These are phyloP conservation scores for Drosophila chauvacae DNA, from an alignment of 1,140 invertebrate species.

Conservation along the genomic window DNA sequence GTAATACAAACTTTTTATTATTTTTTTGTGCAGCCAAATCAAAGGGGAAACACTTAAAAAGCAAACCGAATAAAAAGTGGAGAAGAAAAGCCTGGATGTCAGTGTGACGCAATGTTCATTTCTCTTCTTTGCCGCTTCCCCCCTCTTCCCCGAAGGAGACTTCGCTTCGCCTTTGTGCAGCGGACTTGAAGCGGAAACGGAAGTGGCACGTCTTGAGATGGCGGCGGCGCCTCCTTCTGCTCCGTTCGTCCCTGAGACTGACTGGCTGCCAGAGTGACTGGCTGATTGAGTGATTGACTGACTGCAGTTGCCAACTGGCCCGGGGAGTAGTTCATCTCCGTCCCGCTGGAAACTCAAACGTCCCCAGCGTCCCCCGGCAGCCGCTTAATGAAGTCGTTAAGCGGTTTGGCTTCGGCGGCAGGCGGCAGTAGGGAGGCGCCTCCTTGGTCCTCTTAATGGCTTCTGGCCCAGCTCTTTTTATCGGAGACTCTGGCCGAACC, in stretches of 20 bases:
- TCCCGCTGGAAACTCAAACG: slow-evolving; percentile 50
- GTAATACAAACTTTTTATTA: neutral
- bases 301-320: slow-evolving; percentile 37
- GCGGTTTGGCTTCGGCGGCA: slow-evolving; percentile 35
- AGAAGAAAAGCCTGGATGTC: slow-evolving; percentile 40
- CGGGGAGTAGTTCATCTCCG: slow-evolving; percentile 22
- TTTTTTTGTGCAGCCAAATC: slow-evolving; percentile 38
- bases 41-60: slow-evolving; percentile 48
- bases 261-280: slow-evolving; percentile 19
- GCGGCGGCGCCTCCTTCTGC: slow-evolving; percentile 22
- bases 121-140: slow-evolving; percentile 17
- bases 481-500: slow-evolving; percentile 35
- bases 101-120: slow-evolving; percentile 71
- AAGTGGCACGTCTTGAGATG: slow-evolving; percentile 75
- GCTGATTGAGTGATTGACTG: slow-evolving; percentile 54
- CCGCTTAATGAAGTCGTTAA: slow-evolving; percentile 74
- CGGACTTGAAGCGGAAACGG: slow-evolving; percentile 72
- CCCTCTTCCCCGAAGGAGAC: neutral
- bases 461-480: slow-evolving; percentile 57
- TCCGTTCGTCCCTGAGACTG: slow-evolving; percentile 10
- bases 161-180: slow-evolving; percentile 6
- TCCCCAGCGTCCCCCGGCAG: neutral
- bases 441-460: slow-evolving; percentile 61
- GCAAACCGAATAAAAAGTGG: slow-evolving; percentile 1
- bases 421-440: neutral